Evolutionary conservation across 2,113 vertebrate species (phyloP).

Genomic region (Heloderma charlesbogerti): DNA sequence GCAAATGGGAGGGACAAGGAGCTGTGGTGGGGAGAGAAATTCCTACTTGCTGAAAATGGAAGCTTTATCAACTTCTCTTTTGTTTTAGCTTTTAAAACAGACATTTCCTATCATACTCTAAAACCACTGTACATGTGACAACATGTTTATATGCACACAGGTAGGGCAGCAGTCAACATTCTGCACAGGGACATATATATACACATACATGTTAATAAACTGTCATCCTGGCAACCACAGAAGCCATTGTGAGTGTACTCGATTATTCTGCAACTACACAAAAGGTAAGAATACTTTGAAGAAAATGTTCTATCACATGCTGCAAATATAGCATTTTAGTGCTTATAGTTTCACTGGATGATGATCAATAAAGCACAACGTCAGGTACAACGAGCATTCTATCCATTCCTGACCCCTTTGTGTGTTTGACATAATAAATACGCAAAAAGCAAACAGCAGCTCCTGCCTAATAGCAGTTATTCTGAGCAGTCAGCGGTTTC

Average conservation of each 20-base stretch:
- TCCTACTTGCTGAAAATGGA: not conserved
- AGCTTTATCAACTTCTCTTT: not conserved
- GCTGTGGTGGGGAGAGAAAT: not conserved
- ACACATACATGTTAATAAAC: not conserved
- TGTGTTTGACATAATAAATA: fast-evolving
- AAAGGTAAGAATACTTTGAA: not conserved
- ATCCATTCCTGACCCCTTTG: not conserved
- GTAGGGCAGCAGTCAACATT: not conserved
- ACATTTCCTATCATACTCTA: not conserved
- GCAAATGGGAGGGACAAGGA: not conserved
- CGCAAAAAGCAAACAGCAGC: constrained; percentile 40
- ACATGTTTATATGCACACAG: not conserved
- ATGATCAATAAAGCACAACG: fast-evolving
- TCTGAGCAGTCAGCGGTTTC: not conserved
- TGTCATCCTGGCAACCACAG: not conserved
- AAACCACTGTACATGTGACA: not conserved
- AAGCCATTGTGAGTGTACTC: not conserved
- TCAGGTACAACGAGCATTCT: not conserved
- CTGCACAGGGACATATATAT: not conserved
- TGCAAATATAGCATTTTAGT: not conserved
- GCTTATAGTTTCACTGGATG: fast-evolving
- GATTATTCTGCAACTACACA: not conserved
- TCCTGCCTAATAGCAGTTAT: fast-evolving
- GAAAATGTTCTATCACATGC: not conserved
- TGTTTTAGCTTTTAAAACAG: not conserved